Base-by-base conservation (phyloP, 2,797 vertebrate species). In the Arrhamphus sclerolepis region DNA sequence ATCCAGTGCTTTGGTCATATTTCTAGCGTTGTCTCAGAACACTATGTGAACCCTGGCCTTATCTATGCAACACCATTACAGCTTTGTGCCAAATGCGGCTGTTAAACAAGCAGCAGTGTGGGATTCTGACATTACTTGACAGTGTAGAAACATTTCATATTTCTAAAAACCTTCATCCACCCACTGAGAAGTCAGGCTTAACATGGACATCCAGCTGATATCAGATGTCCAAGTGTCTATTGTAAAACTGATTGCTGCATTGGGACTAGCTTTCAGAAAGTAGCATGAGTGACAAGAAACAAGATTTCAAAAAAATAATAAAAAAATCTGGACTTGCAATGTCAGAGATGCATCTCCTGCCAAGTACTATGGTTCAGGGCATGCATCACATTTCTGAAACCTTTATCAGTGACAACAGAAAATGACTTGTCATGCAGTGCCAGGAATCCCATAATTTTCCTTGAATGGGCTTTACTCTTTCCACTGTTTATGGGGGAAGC, bases 201-300 rank as follows among this genome's bases (percentile, higher is more conserved):
- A 21, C 5, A 13, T 46, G 43, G 43, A 20, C 17, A 50, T 50
- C n/a, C 47, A 50, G 28, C 47, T 18, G n/a, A 26, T 16, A 50
- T 50, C 28, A 48, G 14, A 48, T 48, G 24, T 48, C 46, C 22
- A 28, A 28, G 6, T 42, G 17, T 42, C 40, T 18, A n/a, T 18
- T 17, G 8, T 42, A n/a, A 43, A 46, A 46, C 47, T 50, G 19
- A 50, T 18, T 50, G 47, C 28, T 31, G 26, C 26, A 50, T 18
- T 50, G 10, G 5, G 19, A 29, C 29, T 20, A n/a, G 47, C 28
- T 7, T 31, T 29, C 47, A 31, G n/a, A 9, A 18, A 4, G 26
- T 29, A 31, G 47, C 31, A 19, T 11, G 11, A n/a, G 8, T 48
- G 8, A 17, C 26, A 48, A n/a, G 19, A 48, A 50, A 31, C 29